Evolutionary conservation across 2,797 vertebrate species (phyloP), one percentile per base, ranked within the genome.

Genomic region (Enteromius viviparus): DNA sequence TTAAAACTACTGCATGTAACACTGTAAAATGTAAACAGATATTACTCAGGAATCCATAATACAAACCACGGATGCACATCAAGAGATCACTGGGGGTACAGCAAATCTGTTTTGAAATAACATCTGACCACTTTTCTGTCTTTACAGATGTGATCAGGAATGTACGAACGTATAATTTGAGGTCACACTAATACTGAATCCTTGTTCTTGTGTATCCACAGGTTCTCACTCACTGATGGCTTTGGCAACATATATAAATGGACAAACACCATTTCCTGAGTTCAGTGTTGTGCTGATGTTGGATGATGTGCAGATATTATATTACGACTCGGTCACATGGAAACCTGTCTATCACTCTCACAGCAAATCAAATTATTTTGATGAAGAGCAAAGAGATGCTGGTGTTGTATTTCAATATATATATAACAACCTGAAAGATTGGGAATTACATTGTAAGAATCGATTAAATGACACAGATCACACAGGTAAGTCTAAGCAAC

Each of bases 191-290:
- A 53, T 53, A 51, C 19, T n/a, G 32, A 58, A 3, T 76, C 21
- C 23, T 21, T 45, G 42, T 17, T 11, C 42, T 12, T 12, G 42
- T 64, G 3, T 70, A 17, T 9, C n/a, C 7, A 34, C 55, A 84
- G 82, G 66, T 32, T 78, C 76, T 64, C 82, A 84, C 68, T 86
- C 85, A 6, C 23, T 80, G 49, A 84, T 78, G 70, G 42, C 42
- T 45, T 62, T 21, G 85, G 42, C 42, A 45, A 45, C 42, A 45
- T 45, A 45, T 45, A 45, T 45, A 45, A 9, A 3, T 45, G 42
- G 81, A 70, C 40, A 76, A 19, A 79, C 78, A 3, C 85, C 65
- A 14, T 86, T 86, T 66, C 76, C 85, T 0, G 76, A 86, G 64
- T 86, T 86, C 12, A 83, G 58, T 55, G 49, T 75, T 70, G 58